phyloP scores from a whole-genome alignment of 1,140 invertebrate genomes.

The Ceratoteleas bidentatus region DNA sequence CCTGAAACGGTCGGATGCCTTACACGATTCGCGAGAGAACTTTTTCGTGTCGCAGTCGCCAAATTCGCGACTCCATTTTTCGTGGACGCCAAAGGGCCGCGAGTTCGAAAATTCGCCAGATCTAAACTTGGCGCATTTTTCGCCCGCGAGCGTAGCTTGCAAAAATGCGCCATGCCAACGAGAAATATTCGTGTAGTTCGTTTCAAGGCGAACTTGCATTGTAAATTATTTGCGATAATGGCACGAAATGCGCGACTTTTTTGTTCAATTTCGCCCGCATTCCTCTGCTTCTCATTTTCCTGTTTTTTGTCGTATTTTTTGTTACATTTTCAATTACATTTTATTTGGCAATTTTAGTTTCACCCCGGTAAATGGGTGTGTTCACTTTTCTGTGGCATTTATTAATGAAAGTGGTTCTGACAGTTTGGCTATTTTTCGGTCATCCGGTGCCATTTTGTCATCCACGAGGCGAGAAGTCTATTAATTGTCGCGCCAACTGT shows the following conservation, averaged over 20 bases:
- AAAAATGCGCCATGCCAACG: constrained; percentile 6
- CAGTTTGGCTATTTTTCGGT: too few relatives aligned
- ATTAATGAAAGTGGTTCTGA: too few relatives aligned
- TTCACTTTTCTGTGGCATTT: too few relatives aligned
- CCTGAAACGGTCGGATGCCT: constrained; percentile 27
- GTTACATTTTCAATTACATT: too few relatives aligned
- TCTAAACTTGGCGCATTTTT: constrained; percentile 44
- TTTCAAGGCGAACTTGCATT: constrained; percentile 8
- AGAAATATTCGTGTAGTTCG: constrained; percentile 30
- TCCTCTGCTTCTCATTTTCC: too few relatives aligned
- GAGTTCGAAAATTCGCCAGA: constrained; percentile 19
- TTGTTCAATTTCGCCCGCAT: too few relatives aligned
- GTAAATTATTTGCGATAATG: constrained; percentile 31
- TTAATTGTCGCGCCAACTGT: constrained; percentile 19
- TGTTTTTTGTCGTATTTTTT: too few relatives aligned
- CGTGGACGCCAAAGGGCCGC: constrained; percentile 9
- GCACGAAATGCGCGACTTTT: neutral
- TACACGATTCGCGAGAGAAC: constrained; percentile 49
- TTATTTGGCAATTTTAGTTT: too few relatives aligned
- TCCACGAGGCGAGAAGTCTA: neutral
- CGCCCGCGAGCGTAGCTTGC: constrained; percentile 3
- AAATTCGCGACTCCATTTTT: constrained; percentile 48
- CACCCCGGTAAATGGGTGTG: too few relatives aligned
- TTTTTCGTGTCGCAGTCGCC: constrained; percentile 42
- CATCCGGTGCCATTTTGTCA: constrained; percentile 1